phyloP scores from a whole-genome alignment of 1,140 invertebrate species.

The Drosophila lacertosa region DNA sequence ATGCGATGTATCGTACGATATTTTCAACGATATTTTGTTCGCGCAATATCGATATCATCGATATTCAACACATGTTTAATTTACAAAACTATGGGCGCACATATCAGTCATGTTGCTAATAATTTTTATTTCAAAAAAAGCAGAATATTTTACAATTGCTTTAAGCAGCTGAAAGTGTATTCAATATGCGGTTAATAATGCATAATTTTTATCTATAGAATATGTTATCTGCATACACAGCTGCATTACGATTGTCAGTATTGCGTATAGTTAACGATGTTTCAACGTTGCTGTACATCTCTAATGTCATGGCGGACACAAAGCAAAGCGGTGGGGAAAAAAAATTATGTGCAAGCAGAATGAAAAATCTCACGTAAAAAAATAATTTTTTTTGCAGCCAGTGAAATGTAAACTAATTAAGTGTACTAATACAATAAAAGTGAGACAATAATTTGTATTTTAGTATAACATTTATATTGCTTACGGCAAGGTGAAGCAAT shows the following conservation, averaged over 20 bases:
- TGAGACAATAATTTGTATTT: slow-evolving; percentile 65
- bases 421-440: slow-evolving; percentile 37
- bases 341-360: slow-evolving; percentile 76
- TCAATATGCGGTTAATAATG: no score
- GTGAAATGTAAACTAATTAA: slow-evolving; percentile 58
- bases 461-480: slow-evolving; percentile 38
- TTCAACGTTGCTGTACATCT: slow-evolving; percentile 20
- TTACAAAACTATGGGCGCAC: not conserved
- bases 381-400: slow-evolving; percentile 59
- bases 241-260: slow-evolving; percentile 21
- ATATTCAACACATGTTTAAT: slow-evolving; percentile 11
- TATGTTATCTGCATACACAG: slow-evolving; percentile 2
- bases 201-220: no score
- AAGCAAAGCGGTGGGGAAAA: slow-evolving; percentile 74
- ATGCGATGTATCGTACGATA: no score
- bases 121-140: not conserved
- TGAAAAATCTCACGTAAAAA: slow-evolving; percentile 62
- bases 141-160: not conserved
- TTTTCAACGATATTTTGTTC: not conserved
- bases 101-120: not conserved
- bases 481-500: slow-evolving; percentile 14
- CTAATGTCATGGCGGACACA: slow-evolving; percentile 65
- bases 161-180: not conserved
- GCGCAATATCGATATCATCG: not conserved
- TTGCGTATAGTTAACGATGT: slow-evolving; percentile 15